Evolutionary conservation across 1,140 invertebrate genomes (phyloP).

Genomic region (Cotesia glomerata): DNA sequence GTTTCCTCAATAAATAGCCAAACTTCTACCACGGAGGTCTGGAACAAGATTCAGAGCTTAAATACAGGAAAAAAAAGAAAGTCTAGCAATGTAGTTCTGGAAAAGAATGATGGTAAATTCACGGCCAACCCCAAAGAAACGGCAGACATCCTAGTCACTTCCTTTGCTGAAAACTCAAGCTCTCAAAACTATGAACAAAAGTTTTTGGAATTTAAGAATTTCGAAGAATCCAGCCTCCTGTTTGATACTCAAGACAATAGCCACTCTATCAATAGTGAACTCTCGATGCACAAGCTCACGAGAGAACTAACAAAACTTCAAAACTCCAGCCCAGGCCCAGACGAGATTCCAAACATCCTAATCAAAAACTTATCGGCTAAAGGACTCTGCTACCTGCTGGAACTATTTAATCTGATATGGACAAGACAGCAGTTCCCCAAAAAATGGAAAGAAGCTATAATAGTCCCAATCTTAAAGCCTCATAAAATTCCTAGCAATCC

Average conservation of each 20-base stretch:
- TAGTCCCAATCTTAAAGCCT: constrained; percentile 7
- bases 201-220: not conserved
- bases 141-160: not conserved
- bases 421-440: not conserved
- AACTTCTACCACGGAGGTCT: no score
- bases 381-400: not conserved
- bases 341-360: constrained; percentile 14
- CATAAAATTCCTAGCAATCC: not conserved
- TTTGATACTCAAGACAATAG: not conserved
- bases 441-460: not conserved
- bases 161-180: not conserved
- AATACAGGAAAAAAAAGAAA: no score
- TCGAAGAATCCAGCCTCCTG: not conserved
- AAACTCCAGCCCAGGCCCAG: constrained; percentile 24
- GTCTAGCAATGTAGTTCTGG: no score
- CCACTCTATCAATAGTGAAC: not conserved
- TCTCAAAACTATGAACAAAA: not conserved
- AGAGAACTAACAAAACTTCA: not conserved
- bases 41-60: no score
- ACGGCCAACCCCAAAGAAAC: constrained; percentile 8
- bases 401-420: constrained; percentile 18
- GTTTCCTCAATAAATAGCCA: no score
- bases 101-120: not conserved
- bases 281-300: not conserved
- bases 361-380: constrained; percentile 13